phyloP scores from a whole-genome alignment of 2,888 invertebrate species.

The Pogonocherus hispidulus region DNA sequence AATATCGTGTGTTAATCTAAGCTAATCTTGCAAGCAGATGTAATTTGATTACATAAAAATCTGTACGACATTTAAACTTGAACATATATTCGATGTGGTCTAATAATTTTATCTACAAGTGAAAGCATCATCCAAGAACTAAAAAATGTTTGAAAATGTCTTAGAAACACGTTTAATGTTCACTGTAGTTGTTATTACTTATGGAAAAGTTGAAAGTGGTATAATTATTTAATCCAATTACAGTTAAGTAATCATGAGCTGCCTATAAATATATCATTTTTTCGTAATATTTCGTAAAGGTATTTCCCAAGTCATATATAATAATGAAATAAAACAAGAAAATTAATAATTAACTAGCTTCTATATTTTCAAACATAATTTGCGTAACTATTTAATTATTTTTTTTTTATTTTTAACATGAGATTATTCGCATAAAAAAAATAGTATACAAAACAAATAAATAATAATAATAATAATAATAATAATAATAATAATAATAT shows the following conservation, averaged over 20 bases:
- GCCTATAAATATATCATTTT: background rate
- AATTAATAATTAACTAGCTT: too few relatives aligned
- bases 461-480: too few relatives aligned
- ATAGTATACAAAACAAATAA: too few relatives aligned
- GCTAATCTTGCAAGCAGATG: conserved; percentile 31
- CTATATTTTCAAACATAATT: too few relatives aligned
- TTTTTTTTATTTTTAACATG: too few relatives aligned
- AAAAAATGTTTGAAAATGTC: conserved; percentile 18
- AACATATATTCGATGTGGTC: conserved; percentile 36
- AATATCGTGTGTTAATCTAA: conserved; percentile 15
- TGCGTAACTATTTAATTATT: too few relatives aligned
- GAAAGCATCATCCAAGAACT: conserved; percentile 38
- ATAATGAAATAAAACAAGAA: too few relatives aligned
- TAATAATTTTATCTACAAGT: conserved; percentile 38
- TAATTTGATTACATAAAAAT: conserved; percentile 37
- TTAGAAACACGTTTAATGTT: background rate
- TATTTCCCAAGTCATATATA: background rate
- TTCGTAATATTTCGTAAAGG: background rate
- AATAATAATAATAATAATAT: too few relatives aligned
- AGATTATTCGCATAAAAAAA: too few relatives aligned
- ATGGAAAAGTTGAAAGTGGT: background rate
- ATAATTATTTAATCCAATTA: conserved; percentile 11
- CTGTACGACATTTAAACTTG: conserved; percentile 28
- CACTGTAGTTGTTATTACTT: background rate
- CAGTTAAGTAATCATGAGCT: background rate